phyloP scores from a whole-genome alignment of 2,113 vertebrate genomes.

The Piliocolobus tephrosceles region DNA sequence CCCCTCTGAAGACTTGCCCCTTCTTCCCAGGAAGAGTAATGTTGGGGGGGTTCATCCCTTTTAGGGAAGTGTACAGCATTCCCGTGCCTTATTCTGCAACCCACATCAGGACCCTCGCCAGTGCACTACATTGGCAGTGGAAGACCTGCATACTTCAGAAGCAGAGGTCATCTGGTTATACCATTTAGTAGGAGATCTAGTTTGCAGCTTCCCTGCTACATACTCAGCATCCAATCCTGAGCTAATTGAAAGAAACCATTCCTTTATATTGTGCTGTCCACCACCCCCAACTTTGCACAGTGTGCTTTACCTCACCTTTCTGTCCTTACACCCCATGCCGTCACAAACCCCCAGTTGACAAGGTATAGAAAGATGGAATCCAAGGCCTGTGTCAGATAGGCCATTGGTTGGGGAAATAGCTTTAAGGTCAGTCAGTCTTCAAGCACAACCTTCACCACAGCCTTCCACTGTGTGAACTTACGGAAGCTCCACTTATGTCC shows the following conservation, averaged over 20 bases:
- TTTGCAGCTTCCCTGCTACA: not conserved
- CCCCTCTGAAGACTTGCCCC: not conserved
- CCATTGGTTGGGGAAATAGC: not conserved
- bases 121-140: not conserved
- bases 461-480: not conserved
- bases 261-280: not conserved
- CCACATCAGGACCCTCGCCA: not conserved
- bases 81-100: not conserved
- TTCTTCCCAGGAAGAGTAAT: not conserved
- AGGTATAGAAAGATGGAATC: not conserved
- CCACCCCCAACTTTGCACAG: rapidly evolving
- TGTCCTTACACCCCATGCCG: not conserved
- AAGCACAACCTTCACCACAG: not conserved
- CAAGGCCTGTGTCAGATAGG: not conserved
- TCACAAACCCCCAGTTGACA: not conserved
- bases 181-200: not conserved
- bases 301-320: not conserved
- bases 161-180: not conserved
- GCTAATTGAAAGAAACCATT: not conserved
- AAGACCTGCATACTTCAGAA: not conserved
- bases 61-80: not conserved
- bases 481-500: not conserved
- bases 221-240: not conserved
- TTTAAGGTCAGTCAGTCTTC: not conserved
- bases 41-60: not conserved